A percentile compares a stretch with the other conserved stretches of the same genome.
Conservation (phyloP, 2,113 vertebrate genomes). For the Entelurus aequoreus region DNA sequence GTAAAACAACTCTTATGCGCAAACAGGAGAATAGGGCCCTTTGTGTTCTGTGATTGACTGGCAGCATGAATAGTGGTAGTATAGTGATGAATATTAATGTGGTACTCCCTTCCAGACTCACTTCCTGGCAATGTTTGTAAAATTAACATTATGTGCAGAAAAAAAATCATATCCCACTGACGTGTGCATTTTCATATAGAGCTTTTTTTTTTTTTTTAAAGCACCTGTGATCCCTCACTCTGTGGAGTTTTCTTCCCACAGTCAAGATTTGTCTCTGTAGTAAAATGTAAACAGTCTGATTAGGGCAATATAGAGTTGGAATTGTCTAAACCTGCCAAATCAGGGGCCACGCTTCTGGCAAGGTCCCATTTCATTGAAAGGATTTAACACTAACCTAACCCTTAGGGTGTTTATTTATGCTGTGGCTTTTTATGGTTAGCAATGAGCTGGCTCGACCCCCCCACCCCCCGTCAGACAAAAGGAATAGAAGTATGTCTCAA, state of each 20-base stretch:
- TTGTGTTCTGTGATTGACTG: too few species aligned
- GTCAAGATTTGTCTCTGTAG: neutral
- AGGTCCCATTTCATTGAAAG: slow-evolving; percentile 11
- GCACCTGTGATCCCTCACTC: slow-evolving; percentile 5
- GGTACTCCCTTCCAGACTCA: too few species aligned
- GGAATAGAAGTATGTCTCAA: slow-evolving; percentile 27
- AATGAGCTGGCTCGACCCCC: slow-evolving; percentile 21
- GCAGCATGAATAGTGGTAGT: too few species aligned
- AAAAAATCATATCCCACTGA: too few species aligned
- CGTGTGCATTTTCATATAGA: slow-evolving; percentile 53
- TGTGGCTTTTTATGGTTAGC: slow-evolving; percentile 28
- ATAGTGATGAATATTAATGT: too few species aligned
- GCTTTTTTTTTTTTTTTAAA: slow-evolving; percentile 29
- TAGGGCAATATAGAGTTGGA: neutral
- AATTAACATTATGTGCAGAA: too few species aligned
- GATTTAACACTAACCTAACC: slow-evolving; percentile 21
- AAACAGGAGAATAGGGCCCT: too few species aligned
- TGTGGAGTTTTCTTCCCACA: neutral
- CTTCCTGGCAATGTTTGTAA: too few species aligned
- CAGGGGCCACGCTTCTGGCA: slow-evolving; percentile 28
- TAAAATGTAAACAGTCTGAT: slow-evolving; percentile 1
- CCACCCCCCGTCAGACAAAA: slow-evolving; percentile 36
- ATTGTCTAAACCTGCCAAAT: slow-evolving; percentile 29
- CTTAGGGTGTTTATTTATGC: slow-evolving; percentile 35
- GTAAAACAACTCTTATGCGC: too few species aligned